Conservation (phyloP, 2,797 vertebrate species). For the Syngnathus rostellatus region DNA sequence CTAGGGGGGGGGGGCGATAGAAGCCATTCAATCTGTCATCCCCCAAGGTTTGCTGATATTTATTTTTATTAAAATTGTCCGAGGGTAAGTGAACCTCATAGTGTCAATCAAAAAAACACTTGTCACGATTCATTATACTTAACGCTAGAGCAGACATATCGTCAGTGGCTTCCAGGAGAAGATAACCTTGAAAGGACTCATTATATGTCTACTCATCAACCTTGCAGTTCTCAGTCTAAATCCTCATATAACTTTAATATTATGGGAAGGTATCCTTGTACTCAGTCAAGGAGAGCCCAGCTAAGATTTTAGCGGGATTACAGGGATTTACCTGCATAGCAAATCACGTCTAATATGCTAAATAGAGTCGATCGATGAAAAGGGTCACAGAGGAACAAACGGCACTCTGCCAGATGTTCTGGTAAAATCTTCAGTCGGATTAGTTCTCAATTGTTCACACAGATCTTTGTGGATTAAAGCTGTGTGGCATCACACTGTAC, state of each 20-base stretch:
- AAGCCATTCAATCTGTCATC: neutral
- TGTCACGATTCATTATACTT: slow-evolving; percentile 65
- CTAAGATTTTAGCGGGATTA: neutral
- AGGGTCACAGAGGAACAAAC: neutral
- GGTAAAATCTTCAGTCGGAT: neutral
- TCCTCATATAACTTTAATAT: slow-evolving; percentile 16
- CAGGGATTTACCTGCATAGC: slow-evolving; percentile 6
- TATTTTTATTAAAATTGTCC: slow-evolving; percentile 49
- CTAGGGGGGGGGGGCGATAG: neutral
- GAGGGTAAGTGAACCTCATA: slow-evolving; percentile 52
- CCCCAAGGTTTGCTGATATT: slow-evolving; percentile 17
- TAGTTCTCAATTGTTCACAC: neutral
- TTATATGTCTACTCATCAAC: slow-evolving; percentile 61
- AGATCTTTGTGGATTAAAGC: neutral
- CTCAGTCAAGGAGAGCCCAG: slow-evolving; percentile 4
- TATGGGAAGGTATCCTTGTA: slow-evolving; percentile 13
- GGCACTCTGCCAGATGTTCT: neutral
- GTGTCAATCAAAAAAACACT: slow-evolving; percentile 63
- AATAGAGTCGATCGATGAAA: neutral
- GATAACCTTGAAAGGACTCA: slow-evolving; percentile 63
- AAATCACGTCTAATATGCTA: neutral
- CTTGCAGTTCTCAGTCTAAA: slow-evolving; percentile 32
- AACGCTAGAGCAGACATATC: slow-evolving; percentile 39
- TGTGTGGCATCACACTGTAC: neutral
- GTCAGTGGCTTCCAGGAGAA: slow-evolving; percentile 57